These are phyloP conservation scores for Latrodectus elegans DNA, from an alignment of 2,888 invertebrate genomes.

Conservation along the genomic window DNA sequence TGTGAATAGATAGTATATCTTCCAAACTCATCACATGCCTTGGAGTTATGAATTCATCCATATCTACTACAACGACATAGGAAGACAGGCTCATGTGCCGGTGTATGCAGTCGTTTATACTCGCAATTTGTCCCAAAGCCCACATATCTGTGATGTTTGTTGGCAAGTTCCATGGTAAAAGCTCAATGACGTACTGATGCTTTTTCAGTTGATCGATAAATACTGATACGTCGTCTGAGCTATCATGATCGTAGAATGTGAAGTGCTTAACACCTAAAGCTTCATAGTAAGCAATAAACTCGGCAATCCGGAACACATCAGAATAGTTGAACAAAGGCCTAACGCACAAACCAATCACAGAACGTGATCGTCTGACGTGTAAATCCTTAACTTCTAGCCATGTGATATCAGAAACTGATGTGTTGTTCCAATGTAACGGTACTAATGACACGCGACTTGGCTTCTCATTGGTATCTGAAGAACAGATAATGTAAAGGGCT, in stretches of 20 bases:
- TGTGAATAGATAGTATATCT: constrained; percentile 23
- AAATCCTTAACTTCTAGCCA: constrained; percentile 24
- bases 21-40: constrained; percentile 28
- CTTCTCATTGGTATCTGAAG: neutral
- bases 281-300: constrained; percentile 72
- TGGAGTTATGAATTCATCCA: constrained; percentile 65
- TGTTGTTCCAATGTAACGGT: constrained; percentile 18
- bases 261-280: constrained; percentile 63
- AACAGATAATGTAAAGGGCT: constrained; percentile 44
- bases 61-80: constrained; percentile 54
- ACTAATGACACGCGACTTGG: constrained; percentile 34
- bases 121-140: constrained; percentile 60
- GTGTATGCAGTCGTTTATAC: constrained; percentile 65
- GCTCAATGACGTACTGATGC: constrained; percentile 29
- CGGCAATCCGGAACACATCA: constrained; percentile 70
- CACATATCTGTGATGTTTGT: constrained; percentile 34
- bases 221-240: neutral
- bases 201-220: constrained; percentile 11
- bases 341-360: constrained; percentile 71
- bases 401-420: neutral
- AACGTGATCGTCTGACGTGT: neutral
- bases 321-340: constrained; percentile 73
- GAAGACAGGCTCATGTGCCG: constrained; percentile 20
- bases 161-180: constrained; percentile 60
- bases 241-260: constrained; percentile 51